phyloP scores from a whole-genome alignment of 1,140 invertebrate species.

The Laupala kohalensis region DNA sequence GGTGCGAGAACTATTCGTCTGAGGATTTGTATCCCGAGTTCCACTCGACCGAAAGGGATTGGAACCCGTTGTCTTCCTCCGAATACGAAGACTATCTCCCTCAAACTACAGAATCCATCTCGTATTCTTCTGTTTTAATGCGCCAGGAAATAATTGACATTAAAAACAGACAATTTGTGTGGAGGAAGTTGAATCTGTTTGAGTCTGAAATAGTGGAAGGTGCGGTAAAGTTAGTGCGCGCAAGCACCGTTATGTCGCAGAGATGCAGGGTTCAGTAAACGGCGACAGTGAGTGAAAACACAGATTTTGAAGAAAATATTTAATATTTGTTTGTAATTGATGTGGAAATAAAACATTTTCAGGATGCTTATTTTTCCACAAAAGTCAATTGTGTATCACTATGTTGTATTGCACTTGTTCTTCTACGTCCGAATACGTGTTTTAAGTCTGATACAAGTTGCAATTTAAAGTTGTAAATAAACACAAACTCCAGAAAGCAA shows the following conservation, averaged over 20 bases:
- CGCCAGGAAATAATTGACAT: background rate
- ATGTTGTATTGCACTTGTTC: too few relatives aligned
- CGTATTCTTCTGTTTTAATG: background rate
- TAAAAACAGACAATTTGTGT: background rate
- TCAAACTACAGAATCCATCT: background rate
- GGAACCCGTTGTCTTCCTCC: background rate
- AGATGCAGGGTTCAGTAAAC: too few relatives aligned
- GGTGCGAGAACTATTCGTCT: conserved; percentile 2
- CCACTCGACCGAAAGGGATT: conserved; percentile 1
- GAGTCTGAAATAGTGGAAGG: conserved; percentile 4
- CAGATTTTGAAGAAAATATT: too few relatives aligned
- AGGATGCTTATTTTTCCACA: background rate
- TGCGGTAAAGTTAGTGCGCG: background rate
- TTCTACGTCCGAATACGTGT: too few relatives aligned
- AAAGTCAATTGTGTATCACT: background rate
- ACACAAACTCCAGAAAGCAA: too few relatives aligned
- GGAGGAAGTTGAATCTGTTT: background rate
- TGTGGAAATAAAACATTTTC: too few relatives aligned
- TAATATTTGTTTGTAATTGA: too few relatives aligned
- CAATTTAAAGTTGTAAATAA: too few relatives aligned
- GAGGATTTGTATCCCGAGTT: background rate
- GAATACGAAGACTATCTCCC: background rate
- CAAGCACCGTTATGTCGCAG: too few relatives aligned
- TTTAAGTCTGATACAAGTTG: too few relatives aligned
- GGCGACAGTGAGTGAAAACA: too few relatives aligned